Conservation (phyloP, 2,113 vertebrate genomes). For the Lycocorax pyrrhopterus region DNA sequence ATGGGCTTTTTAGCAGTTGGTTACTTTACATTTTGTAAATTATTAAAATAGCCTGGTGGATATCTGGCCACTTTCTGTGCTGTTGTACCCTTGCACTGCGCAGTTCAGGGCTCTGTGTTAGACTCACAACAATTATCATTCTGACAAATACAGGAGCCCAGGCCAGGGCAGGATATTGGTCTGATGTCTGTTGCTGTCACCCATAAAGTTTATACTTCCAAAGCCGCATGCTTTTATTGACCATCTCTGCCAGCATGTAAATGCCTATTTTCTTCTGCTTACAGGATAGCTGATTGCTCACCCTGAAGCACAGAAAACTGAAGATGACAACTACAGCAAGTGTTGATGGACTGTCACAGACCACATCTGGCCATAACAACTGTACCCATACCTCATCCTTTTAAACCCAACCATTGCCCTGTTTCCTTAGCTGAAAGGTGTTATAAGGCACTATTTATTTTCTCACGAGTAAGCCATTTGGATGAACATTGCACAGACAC, state of each 20-base stretch:
- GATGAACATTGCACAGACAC: background rate
- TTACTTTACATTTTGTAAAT: background rate
- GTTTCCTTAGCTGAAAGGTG: slow-evolving; percentile 18
- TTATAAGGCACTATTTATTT: slow-evolving; percentile 68
- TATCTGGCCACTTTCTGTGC: background rate
- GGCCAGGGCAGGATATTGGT: background rate
- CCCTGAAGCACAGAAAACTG: background rate
- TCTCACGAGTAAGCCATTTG: background rate
- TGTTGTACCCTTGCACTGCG: background rate
- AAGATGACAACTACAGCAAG: background rate
- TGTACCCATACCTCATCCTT: background rate
- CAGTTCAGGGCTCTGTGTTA: background rate
- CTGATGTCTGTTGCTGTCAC: background rate
- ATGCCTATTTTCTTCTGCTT: background rate
- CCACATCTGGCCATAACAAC: background rate
- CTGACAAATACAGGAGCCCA: background rate
- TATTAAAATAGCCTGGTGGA: background rate
- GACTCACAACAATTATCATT: background rate
- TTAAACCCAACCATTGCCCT: background rate
- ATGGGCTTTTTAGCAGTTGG: background rate
- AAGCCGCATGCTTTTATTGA: background rate
- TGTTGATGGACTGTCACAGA: background rate
- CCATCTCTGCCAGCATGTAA: background rate
- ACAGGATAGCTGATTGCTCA: slow-evolving; percentile 73
- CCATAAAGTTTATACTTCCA: background rate